phyloP scores from a whole-genome alignment of 2,113 vertebrate species.

The Ciconia boyciana region DNA sequence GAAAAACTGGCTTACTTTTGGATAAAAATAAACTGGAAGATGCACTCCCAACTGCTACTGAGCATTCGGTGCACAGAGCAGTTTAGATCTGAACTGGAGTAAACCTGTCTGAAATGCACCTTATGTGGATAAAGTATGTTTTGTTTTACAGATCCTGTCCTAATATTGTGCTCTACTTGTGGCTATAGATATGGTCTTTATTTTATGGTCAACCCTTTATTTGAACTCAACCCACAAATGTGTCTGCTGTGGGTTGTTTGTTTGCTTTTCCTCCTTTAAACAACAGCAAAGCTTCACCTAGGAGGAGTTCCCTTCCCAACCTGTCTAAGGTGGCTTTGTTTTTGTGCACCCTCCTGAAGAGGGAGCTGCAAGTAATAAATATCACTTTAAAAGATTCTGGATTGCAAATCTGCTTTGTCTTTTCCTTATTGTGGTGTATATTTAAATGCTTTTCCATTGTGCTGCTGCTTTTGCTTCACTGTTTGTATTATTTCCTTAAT shows the following conservation, averaged over 20 bases:
- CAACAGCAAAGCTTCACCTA: neutral
- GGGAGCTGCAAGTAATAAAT: neutral
- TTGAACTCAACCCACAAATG: neutral
- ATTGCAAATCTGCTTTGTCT: neutral
- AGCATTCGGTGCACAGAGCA: neutral
- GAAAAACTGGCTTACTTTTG: neutral
- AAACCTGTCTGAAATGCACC: neutral
- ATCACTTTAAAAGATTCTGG: neutral
- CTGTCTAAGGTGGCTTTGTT: neutral
- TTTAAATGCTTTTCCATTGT: neutral
- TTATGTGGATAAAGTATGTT: neutral
- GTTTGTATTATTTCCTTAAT: neutral
- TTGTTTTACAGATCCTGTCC: neutral
- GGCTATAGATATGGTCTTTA: neutral
- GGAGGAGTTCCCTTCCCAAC: neutral
- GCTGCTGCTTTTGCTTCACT: neutral
- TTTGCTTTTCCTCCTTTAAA: neutral
- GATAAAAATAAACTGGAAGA: neutral
- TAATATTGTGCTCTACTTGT: neutral
- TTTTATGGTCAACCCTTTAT: neutral
- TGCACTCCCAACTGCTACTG: neutral
- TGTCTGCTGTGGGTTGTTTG: neutral
- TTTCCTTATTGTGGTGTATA: neutral
- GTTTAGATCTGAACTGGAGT: neutral
- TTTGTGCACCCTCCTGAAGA: neutral